Conservation (phyloP, 2,113 vertebrate genomes). For the Ailuropoda melanoleuca region DNA sequence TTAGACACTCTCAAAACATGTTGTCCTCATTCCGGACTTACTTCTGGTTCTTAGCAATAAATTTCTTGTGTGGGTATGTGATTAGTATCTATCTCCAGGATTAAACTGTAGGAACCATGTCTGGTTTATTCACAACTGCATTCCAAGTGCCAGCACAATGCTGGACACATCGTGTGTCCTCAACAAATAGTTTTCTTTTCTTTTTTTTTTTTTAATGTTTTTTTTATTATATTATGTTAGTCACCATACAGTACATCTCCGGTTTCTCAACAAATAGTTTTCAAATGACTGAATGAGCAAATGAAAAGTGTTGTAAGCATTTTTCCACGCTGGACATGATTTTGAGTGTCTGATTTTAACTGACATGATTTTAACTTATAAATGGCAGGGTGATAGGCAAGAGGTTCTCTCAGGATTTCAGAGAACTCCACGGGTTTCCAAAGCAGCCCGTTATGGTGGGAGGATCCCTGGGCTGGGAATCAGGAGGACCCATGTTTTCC, state of each 20-base stretch:
- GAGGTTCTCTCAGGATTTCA: background rate
- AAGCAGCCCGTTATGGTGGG: background rate
- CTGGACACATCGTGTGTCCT: background rate
- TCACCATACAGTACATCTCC: too few species aligned
- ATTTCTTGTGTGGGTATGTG: background rate
- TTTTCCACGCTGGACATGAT: background rate
- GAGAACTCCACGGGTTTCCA: background rate
- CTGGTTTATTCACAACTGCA: background rate
- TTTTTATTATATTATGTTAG: too few species aligned
- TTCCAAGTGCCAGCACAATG: background rate
- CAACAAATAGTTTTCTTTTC: background rate
- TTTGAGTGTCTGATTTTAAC: background rate
- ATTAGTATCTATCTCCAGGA: background rate
- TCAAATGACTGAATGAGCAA: conserved; percentile 6
- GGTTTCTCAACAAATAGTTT: background rate
- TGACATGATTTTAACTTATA: conserved; percentile 4
- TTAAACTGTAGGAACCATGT: background rate
- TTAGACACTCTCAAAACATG: background rate
- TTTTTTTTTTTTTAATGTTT: too few species aligned
- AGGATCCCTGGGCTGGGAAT: background rate
- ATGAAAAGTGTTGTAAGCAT: background rate
- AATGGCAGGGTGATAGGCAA: background rate
- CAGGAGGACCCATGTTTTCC: background rate
- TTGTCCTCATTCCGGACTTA: background rate
- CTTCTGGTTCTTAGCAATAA: background rate